A percentile compares a stretch with the other conserved stretches of the same genome.
These are phyloP conservation scores for Nesogale talazaci DNA, from an alignment of 2,113 vertebrate species.

Conservation along the genomic window DNA sequence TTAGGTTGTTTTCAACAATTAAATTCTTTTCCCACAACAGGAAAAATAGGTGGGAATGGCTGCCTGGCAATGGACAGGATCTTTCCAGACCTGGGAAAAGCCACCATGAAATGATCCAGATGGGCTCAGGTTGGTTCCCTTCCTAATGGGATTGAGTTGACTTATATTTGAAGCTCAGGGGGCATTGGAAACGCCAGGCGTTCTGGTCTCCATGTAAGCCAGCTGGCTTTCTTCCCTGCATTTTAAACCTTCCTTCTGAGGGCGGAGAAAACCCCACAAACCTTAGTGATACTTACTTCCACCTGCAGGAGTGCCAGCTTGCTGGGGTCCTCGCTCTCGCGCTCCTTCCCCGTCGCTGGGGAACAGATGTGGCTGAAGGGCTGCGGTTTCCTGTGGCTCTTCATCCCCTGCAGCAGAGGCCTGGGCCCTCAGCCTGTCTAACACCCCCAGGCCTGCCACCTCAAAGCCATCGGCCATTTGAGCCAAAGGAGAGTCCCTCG, in stretches of 20 bases:
- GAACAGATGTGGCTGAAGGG: slow-evolving; percentile 75
- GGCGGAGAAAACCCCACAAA: background rate
- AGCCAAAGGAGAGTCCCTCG: slow-evolving; percentile 93
- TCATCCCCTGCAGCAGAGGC: slow-evolving; percentile 83
- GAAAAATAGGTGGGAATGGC: background rate
- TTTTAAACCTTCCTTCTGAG: background rate
- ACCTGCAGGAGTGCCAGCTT: slow-evolving; percentile 82
- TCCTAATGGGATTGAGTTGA: background rate
- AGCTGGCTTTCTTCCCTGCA: accelerated
- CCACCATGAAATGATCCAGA: background rate
- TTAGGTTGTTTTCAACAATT: background rate
- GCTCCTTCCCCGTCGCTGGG: slow-evolving; percentile 89
- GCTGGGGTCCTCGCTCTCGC: slow-evolving; percentile 87
- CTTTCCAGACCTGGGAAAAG: background rate
- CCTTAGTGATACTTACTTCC: slow-evolving; percentile 85
- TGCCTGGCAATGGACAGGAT: background rate
- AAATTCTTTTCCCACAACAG: background rate
- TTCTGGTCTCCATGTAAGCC: background rate
- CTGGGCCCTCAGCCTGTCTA: slow-evolving; percentile 91
- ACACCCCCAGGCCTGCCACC: slow-evolving; percentile 89
- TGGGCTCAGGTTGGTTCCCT: accelerated
- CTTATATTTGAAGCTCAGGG: background rate
- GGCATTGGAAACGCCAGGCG: background rate
- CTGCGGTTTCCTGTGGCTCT: slow-evolving; percentile 79
- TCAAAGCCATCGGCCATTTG: slow-evolving; percentile 95